Percentiles rank a stretch among this genome's conserved stretches.
Evolutionary conservation across 1,140 invertebrate species (phyloP).

Genomic region (Brachionus rotundiformis): DNA sequence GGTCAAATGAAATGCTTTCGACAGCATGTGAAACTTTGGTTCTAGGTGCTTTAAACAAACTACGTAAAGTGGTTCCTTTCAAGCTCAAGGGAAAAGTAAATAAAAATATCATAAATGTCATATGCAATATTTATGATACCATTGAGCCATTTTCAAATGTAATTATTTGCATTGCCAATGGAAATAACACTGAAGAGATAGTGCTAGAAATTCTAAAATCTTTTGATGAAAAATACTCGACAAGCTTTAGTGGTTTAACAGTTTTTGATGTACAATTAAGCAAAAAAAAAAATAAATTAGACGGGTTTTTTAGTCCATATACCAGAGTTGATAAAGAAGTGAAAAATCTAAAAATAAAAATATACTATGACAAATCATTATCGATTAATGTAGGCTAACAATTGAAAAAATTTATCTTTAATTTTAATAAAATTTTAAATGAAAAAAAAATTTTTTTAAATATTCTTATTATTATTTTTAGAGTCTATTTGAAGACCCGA

Average conservation of each 20-base stretch:
- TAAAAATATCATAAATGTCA: background rate
- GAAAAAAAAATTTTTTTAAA: too few relatives aligned
- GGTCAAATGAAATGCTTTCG: background rate
- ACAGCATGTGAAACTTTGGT: background rate
- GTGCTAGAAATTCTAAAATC: background rate
- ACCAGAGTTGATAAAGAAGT: too few relatives aligned
- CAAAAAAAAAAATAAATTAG: too few relatives aligned
- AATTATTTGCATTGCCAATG: background rate
- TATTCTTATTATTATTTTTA: too few relatives aligned
- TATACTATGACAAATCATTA: too few relatives aligned
- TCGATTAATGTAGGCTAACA: too few relatives aligned
- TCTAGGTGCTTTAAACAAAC: background rate
- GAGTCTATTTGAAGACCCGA: too few relatives aligned
- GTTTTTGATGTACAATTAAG: too few relatives aligned
- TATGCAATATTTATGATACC: background rate
- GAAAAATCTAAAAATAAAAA: too few relatives aligned
- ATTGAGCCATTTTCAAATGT: conserved; percentile 24
- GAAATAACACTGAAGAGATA: background rate
- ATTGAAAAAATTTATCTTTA: too few relatives aligned
- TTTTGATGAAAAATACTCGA: background rate
- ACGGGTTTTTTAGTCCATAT: too few relatives aligned
- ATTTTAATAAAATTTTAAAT: too few relatives aligned
- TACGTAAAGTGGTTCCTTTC: background rate
- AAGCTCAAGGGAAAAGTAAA: background rate
- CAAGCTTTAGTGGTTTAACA: background rate